Base-by-base conservation (phyloP, 2,888 invertebrate genomes). In the Rhyacophila evoluta region DNA sequence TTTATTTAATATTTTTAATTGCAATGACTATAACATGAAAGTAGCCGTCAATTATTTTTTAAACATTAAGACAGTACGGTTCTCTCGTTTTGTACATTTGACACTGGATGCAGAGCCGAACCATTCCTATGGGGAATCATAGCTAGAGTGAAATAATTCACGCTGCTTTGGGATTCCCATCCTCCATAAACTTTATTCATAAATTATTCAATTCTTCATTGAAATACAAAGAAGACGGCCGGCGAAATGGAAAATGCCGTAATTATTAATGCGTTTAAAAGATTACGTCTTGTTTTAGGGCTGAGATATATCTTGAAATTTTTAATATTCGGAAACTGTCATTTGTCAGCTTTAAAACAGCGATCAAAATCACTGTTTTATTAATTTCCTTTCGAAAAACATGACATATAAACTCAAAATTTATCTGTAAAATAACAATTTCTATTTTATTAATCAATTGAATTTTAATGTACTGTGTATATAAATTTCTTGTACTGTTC, bases 171-270 rank as follows among this genome's bases (percentile, higher is more conserved):
- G 68, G 68, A 68, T 25, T 73, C 27, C 25, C 72, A 67, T 73
- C 41, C 15, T 68, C 8, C 72, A 72, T 36, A 37, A 37, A 72
- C 36, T 67, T 33, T 73, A 36, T 68, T 37, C 68, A 67, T 38
- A 72, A 72, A 41, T 77, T 77, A 77, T 77, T 77, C 77, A 73
- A 29, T 27, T 37, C 36, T 72, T 68, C 36, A 68, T 72, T 73
- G 37, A 72, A 72, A 77, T 77, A 69, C 75, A 38, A 38, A n/a
- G 67, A 74, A 27, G 69, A 38, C 75, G 38, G 37, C 37, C 69
- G 19, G 69, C 69, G 15, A 27, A 75, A 27, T 37, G 69, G 38
- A 69, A 11, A 28, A 27, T 5, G 27, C 25, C 12, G 38, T 69
- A 69, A 69, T 69, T 68, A 69, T 75, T 75, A 69, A 69, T 69